phyloP scores from a whole-genome alignment of 64 coral and sea anemone genomes.

The Montipora efflorescens region DNA sequence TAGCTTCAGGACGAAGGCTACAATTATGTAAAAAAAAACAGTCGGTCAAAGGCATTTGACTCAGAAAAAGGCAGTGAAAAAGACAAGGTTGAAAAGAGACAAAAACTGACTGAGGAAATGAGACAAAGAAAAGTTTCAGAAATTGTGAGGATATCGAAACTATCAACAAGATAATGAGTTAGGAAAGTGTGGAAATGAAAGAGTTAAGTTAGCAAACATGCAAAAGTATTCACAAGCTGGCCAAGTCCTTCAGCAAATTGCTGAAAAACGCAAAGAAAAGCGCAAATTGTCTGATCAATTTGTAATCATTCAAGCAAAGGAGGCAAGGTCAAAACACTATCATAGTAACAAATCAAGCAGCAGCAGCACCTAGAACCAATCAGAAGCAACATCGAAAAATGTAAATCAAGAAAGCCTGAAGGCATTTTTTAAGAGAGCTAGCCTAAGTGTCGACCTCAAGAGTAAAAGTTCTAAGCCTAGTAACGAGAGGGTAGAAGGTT shows the following conservation, averaged over 20 bases:
- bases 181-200: not conserved
- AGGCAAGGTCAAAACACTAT: conserved; percentile 52
- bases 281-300: conserved; percentile 42
- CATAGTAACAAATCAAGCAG: conserved; percentile 36
- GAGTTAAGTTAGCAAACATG: too few relatives aligned
- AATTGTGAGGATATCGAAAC: conserved; percentile 56
- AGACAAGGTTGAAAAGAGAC: conserved; percentile 41
- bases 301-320: conserved; percentile 56
- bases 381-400: not conserved
- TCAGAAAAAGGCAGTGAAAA: not conserved
- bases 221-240: conserved; percentile 57
- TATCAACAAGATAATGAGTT: conserved; percentile 48
- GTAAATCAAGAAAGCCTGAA: not conserved
- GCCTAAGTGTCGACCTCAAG: too few relatives aligned
- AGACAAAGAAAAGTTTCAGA: conserved; percentile 58
- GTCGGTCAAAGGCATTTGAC: conserved; percentile 64
- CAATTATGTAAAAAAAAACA: conserved; percentile 53
- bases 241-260: conserved; percentile 23
- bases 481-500: too few relatives aligned
- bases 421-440: conserved; percentile 32
- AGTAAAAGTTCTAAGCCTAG: not conserved
- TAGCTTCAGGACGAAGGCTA: conserved; percentile 64
- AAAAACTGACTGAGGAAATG: conserved; percentile 51
- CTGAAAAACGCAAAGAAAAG: conserved; percentile 55
- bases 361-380: not conserved